Base-by-base conservation (phyloP, 2,797 vertebrate genomes). In the Tokudaia tokunoshimensis region DNA sequence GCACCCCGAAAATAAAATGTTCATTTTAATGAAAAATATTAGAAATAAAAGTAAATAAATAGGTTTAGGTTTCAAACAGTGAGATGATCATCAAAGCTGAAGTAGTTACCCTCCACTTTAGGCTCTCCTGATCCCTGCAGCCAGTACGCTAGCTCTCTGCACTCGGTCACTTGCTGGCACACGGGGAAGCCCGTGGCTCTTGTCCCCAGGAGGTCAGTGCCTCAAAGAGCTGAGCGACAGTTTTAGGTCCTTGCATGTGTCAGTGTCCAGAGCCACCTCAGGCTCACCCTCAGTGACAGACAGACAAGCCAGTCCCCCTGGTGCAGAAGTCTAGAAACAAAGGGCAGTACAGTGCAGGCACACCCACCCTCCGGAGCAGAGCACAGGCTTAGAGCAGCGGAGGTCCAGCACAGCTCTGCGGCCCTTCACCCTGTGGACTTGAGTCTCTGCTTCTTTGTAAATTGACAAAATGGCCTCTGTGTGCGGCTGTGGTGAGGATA, bases 121-220 rank as follows among this genome's bases (percentile, higher is more conserved):
- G 74, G 74, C 24, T 74, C 41, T 78, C 34, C 29, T 59, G 80
- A 15, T 3, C 57, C 24, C 72, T 55, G 22, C 70, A 26, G 37
- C 34, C 19, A 14, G 50, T 59, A 3, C 17, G 2, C 3, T 44
- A 50, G 13, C 24, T 41, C 41, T 41, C 41, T 2, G 41, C 41
- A 41, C 41, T 41, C 41, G 41, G 41, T 41, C 41, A 41, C 41
- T 41, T 41, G 41, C 41, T 78, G 3, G 2, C 26, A 65, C 6
- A 2, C 5, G 13, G 0, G 11, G 17, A 31, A 41, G 72, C n/a
- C 47, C 2, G 1, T 24, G 55, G 8, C n/a, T 44, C 74, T 61
- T n/a, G 26, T 41, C 24, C 59, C 20, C 20, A 12, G 52, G 61
- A 13, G 7, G 0, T 52, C 6, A 0, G 0, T 24, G 1, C 14